These are phyloP conservation scores for Caenorhabditis macrosperma DNA, from an alignment of 2,888 invertebrate species.

Conservation along the genomic window DNA sequence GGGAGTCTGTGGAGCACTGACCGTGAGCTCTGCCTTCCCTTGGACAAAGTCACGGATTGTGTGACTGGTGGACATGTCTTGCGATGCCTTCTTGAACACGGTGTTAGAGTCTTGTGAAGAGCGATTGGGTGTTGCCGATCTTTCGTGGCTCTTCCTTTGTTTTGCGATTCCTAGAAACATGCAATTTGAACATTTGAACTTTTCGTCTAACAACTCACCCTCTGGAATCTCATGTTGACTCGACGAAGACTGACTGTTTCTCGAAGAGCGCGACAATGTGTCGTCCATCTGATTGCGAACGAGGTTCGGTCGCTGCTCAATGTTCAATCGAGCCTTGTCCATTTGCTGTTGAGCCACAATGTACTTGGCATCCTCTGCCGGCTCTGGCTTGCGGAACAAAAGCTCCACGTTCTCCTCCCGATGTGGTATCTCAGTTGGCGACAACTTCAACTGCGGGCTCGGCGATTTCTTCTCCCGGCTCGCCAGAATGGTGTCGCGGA, in stretches of 20 bases:
- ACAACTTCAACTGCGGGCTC: slow-evolving; percentile 34
- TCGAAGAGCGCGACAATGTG: not conserved
- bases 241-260: not conserved
- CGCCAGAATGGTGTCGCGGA: slow-evolving; percentile 41
- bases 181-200: too few relatives aligned
- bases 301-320: not conserved
- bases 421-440: slow-evolving; percentile 4
- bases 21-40: slow-evolving; percentile 17
- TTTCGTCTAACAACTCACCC: not conserved
- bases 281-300: not conserved
- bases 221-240: slow-evolving; percentile 7
- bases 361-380: slow-evolving; percentile 26
- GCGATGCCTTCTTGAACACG: slow-evolving; percentile 30
- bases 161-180: not conserved
- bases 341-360: slow-evolving; percentile 38
- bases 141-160: slow-evolving; percentile 8
- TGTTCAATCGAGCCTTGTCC: slow-evolving; percentile 6
- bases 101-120: slow-evolving; percentile 18
- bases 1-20: slow-evolving; percentile 31
- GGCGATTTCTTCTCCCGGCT: slow-evolving; percentile 15
- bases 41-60: slow-evolving; percentile 13
- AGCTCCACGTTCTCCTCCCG: slow-evolving; percentile 28
- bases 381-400: slow-evolving; percentile 32
- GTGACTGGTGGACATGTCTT: slow-evolving; percentile 32
- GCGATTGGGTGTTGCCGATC: not conserved